phyloP scores from a whole-genome alignment of 2,888 invertebrate species.

The Luffia ferchaultella region DNA sequence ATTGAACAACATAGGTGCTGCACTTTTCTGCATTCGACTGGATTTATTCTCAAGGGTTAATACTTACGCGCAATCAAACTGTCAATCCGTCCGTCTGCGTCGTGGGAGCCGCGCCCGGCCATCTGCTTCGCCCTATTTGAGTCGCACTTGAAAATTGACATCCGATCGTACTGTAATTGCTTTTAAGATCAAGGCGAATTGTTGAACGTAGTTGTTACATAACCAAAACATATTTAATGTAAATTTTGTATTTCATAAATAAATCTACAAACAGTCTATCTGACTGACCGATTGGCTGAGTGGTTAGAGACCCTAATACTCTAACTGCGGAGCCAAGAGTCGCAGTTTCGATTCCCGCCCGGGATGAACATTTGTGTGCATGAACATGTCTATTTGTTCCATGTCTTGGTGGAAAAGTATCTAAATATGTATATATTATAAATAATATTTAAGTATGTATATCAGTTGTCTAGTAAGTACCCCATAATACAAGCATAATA shows the following conservation, averaged over 20 bases:
- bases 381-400: no score
- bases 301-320: conserved; percentile 1
- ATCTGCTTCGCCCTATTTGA: not conserved
- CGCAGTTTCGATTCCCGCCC: no score
- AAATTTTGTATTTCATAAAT: conserved; percentile 3
- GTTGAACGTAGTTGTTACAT: no score
- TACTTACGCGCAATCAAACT: conserved; percentile 53
- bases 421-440: no score
- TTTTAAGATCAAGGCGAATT: not conserved
- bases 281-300: no score
- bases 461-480: no score
- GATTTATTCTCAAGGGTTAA: conserved; percentile 14
- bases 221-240: conserved; percentile 8
- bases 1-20: conserved; percentile 32
- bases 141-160: not conserved
- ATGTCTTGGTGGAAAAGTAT: no score
- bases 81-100: conserved; percentile 39
- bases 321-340: conserved; percentile 4
- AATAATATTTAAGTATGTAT: no score
- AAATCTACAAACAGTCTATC: conserved; percentile 6
- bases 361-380: no score
- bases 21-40: not conserved
- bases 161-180: not conserved
- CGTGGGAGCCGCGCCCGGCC: conserved; percentile 33
- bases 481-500: no score